A percentile compares a stretch with the other conserved stretches of the same genome.
These are phyloP conservation scores for Acronicta alni DNA, from an alignment of 2,888 invertebrate genomes.

Conservation along the genomic window DNA sequence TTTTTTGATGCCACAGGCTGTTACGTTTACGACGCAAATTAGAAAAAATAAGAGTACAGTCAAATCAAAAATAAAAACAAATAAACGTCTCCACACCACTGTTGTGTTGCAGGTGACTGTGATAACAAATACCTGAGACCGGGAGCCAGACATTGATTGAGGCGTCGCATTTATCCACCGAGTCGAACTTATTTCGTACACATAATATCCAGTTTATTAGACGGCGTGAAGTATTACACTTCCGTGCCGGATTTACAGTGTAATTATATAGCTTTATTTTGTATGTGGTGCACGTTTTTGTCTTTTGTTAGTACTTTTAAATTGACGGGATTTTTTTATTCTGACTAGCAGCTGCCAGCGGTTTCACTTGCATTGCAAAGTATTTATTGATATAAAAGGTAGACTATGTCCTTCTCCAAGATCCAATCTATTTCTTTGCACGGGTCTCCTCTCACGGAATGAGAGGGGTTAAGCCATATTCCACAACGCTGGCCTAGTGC, in stretches of 20 bases:
- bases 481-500: too few species aligned
- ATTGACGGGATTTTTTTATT: too few species aligned
- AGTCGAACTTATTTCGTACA: conserved; percentile 66
- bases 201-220: conserved; percentile 77
- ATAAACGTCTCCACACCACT: conserved; percentile 20
- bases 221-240: conserved; percentile 65
- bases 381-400: too few species aligned
- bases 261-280: conserved; percentile 50
- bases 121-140: conserved; percentile 72
- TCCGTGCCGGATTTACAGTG: conserved; percentile 45
- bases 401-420: too few species aligned
- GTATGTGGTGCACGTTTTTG: conserved; percentile 37
- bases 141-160: conserved; percentile 75
- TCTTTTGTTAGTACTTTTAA: conserved; percentile 9
- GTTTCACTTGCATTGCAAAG: too few species aligned
- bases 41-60: too few species aligned
- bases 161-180: conserved; percentile 70
- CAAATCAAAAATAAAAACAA: background rate
- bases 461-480: too few species aligned
- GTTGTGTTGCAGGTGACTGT: conserved; percentile 56
- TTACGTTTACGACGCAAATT: too few species aligned
- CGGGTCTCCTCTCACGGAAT: too few species aligned
- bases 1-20: too few species aligned
- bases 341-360: too few species aligned
- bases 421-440: too few species aligned